These are phyloP conservation scores for Bufotes viridis DNA, from an alignment of 2,797 vertebrate genomes.

Conservation along the genomic window DNA sequence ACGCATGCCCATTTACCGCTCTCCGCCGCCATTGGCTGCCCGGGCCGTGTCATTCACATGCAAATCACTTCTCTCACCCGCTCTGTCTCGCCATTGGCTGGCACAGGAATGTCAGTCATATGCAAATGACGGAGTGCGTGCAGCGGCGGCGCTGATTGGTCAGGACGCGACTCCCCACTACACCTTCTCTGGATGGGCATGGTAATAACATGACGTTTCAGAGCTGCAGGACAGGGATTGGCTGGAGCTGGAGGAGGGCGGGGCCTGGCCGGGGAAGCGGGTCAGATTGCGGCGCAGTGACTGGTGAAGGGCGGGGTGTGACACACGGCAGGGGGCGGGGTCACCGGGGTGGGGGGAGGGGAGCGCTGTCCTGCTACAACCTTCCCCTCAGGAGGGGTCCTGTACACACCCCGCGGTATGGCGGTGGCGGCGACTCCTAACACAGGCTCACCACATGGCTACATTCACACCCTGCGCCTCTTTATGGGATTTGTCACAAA, in stretches of 20 bases:
- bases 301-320: constrained; percentile 20
- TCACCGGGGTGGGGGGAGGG: constrained; percentile 31
- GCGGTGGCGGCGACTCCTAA: no score
- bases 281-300: constrained; percentile 45
- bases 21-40: constrained; percentile 41
- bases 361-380: constrained; percentile 56
- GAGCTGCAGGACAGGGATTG: constrained; percentile 10
- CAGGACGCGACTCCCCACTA: not conserved
- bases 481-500: no score
- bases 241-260: not conserved
- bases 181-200: not conserved
- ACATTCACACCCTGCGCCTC: no score
- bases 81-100: constrained; percentile 38
- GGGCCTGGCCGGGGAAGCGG: constrained; percentile 8
- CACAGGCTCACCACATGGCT: no score
- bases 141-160: constrained; percentile 3
- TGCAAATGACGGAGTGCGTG: constrained; percentile 46
- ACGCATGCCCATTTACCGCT: constrained; percentile 59
- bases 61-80: constrained; percentile 47
- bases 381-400: constrained; percentile 7
- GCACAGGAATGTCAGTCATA: constrained; percentile 59
- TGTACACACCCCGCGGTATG: no score
- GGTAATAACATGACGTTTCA: constrained; percentile 44
- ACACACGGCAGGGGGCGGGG: constrained; percentile 51
- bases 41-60: constrained; percentile 53